Base-by-base conservation (phyloP, 1,140 invertebrate genomes). In the Acromyrmex echinatior region DNA sequence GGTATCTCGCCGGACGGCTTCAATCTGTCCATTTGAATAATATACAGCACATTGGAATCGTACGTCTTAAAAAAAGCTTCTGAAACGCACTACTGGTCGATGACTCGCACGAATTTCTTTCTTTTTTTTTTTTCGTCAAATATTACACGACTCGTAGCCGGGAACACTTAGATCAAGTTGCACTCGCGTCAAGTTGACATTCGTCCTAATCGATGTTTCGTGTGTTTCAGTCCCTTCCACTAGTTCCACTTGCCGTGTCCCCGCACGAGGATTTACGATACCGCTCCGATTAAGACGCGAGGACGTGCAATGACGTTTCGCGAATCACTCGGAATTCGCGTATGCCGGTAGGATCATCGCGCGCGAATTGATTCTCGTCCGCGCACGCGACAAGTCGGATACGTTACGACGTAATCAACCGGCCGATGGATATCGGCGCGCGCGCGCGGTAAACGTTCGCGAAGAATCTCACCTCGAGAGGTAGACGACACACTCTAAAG, bases 401-500 rank as follows among this genome's bases (percentile, higher is more conserved):
- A 28, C 58, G 58, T 21, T n/a, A 0, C 21, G 9, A 21, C 39
- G 45, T 74, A 3, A 21, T 21, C 16, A 5, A n/a, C 39, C 58
- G 10, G 35, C 7, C 25, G 25, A 63, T 35, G 66, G 4, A 49
- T 25, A 21, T 16, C 66, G 66, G 65, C 66, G 39, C 9, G 10
- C 9, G 10, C 66, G 66, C 65, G 35, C 31, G 62, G n/a, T 16
- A 7, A 21, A 31, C 39, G 60, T 31, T 21, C 66, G 49, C 68
- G 35, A 25, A 21, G 58, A 79, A 62, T 63, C 68, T 86, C 80
- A 74, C 77, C 21, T 21, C 25, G n/a, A 10, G 73, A 45, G 28
- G 66, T 21, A 7, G 66, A 58, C 53, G n/a, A 35, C 62, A 70
- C 68, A 62, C 53, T 87, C 58, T 49, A 76, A 31, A 71, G 76